phyloP scores from a whole-genome alignment of 2,113 vertebrate species.

The Meriones unguiculatus region DNA sequence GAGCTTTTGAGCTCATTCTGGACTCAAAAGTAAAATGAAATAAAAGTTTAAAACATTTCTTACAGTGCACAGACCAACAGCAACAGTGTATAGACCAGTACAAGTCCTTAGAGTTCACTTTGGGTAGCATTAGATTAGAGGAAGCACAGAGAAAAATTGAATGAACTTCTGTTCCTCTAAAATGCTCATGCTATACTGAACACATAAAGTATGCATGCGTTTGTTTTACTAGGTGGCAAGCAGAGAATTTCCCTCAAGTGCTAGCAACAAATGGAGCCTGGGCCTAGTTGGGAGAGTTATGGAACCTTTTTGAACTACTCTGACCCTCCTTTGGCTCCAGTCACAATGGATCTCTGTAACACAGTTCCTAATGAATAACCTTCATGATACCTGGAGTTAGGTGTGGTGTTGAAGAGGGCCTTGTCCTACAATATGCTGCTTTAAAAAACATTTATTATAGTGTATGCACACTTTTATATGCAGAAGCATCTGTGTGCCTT shows the following conservation, averaged over 20 bases:
- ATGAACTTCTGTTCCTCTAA: background rate
- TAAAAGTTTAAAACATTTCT: background rate
- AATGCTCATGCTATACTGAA: constrained; percentile 33
- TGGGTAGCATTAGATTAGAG: background rate
- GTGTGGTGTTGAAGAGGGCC: background rate
- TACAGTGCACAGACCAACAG: background rate
- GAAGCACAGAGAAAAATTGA: background rate
- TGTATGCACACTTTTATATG: background rate
- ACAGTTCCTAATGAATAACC: background rate
- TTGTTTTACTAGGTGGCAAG: background rate
- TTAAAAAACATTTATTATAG: constrained; percentile 7
- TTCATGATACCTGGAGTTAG: background rate
- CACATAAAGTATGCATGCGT: background rate
- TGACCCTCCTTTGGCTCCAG: background rate
- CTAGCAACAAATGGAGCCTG: background rate
- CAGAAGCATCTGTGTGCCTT: background rate
- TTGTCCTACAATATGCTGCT: constrained; percentile 2
- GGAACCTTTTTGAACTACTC: background rate
- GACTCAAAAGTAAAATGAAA: background rate
- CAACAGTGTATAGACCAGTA: background rate
- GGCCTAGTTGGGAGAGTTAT: background rate
- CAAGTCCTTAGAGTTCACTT: background rate
- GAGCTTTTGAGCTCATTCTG: background rate
- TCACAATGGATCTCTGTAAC: background rate
- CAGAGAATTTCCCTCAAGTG: background rate